These are phyloP conservation scores for Salminus brasiliensis DNA, from an alignment of 2,113 vertebrate genomes.

Conservation along the genomic window DNA sequence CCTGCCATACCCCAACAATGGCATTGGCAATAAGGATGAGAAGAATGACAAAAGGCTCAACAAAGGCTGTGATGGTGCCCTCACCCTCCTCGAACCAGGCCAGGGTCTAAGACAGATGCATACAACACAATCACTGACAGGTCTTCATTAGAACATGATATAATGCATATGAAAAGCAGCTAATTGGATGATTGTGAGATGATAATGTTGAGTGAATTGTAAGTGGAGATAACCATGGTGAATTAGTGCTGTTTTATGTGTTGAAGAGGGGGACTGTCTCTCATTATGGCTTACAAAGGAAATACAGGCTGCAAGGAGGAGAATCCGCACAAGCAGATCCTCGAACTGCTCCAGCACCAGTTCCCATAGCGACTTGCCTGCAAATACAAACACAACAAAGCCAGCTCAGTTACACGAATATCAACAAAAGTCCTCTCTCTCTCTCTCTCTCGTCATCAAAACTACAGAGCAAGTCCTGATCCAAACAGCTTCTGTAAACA, in stretches of 20 bases:
- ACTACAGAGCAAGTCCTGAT: neutral
- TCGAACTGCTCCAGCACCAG: slow-evolving; percentile 82
- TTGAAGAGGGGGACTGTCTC: neutral
- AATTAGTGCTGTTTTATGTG: slow-evolving; percentile 9
- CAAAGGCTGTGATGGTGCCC: slow-evolving; percentile 80
- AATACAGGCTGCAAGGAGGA: slow-evolving; percentile 80
- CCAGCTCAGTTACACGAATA: neutral
- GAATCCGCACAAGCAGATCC: slow-evolving; percentile 78
- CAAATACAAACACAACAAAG: slow-evolving; percentile 16
- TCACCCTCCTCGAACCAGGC: slow-evolving; percentile 83
- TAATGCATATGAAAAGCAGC: neutral
- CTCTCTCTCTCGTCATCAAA: slow-evolving; percentile 11
- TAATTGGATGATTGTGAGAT: neutral
- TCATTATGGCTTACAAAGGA: slow-evolving; percentile 76
- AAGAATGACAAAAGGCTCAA: slow-evolving; percentile 83
- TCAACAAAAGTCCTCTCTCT: slow-evolving; percentile 28
- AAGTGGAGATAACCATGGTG: neutral
- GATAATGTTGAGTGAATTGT: neutral
- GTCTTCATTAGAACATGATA: neutral
- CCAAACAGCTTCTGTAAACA: neutral
- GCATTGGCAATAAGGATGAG: slow-evolving; percentile 83
- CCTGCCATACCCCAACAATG: slow-evolving; percentile 83
- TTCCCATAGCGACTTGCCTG: slow-evolving; percentile 81
- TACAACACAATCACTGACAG: neutral
- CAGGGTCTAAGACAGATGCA: slow-evolving; percentile 65